phyloP scores from a whole-genome alignment of 2,888 invertebrate species.

The Anorthoa munda region DNA sequence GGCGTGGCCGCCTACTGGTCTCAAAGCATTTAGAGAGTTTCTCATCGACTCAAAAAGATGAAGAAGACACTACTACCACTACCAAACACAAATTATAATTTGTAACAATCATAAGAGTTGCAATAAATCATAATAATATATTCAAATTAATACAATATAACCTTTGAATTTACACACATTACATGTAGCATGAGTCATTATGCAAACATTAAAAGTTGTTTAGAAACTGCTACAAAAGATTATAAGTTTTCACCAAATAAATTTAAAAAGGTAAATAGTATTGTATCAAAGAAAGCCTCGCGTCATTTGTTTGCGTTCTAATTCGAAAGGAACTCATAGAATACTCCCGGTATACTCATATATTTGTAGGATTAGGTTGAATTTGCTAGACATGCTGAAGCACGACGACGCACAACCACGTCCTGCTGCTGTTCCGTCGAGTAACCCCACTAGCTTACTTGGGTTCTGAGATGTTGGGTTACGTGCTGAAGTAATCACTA shows the following conservation, averaged over 20 bases:
- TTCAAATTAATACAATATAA: not conserved
- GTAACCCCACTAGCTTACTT: too few species aligned
- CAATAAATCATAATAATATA: not conserved
- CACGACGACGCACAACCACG: too few species aligned
- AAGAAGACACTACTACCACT: too few species aligned
- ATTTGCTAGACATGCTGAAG: too few species aligned
- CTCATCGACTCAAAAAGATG: too few species aligned
- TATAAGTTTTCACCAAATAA: slow-evolving; percentile 35
- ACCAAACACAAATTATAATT: not conserved
- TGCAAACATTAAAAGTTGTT: slow-evolving; percentile 2
- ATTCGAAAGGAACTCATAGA: not conserved
- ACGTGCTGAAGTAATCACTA: not conserved
- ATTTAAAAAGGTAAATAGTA: slow-evolving; percentile 6
- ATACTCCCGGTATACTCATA: not conserved
- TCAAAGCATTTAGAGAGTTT: too few species aligned
- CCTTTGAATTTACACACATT: not conserved
- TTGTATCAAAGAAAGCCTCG: slow-evolving; percentile 30
- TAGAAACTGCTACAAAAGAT: slow-evolving; percentile 31
- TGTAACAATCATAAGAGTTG: not conserved
- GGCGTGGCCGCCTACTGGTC: too few species aligned
- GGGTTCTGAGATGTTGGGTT: too few species aligned
- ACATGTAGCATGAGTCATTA: not conserved
- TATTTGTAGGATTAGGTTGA: not conserved
- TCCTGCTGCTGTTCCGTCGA: too few species aligned
- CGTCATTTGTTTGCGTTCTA: slow-evolving; percentile 21